Evolutionary conservation across 92 coral and sea anemone species (phyloP).

Genomic region (Pocillopora meandrina): DNA sequence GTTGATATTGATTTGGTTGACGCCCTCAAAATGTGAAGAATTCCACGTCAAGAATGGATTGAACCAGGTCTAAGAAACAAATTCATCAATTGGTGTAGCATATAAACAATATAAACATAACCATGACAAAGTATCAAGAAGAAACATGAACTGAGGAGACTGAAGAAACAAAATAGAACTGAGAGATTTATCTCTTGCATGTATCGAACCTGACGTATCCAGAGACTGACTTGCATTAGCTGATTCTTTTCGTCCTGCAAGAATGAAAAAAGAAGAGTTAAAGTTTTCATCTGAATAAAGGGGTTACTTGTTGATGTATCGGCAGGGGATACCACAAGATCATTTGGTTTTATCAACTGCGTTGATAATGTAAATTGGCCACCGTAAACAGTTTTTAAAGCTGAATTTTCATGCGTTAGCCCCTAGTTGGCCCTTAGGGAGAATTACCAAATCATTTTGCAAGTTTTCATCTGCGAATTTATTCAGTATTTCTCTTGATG

Average conservation of each 20-base stretch:
- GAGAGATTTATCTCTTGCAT: neutral
- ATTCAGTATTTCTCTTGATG: too few relatives aligned
- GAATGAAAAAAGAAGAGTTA: neutral
- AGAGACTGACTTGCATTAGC: conserved; percentile 70
- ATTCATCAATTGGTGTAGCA: neutral
- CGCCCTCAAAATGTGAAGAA: conserved; percentile 59
- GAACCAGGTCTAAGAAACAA: conserved; percentile 60
- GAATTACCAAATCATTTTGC: too few relatives aligned
- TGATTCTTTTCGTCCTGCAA: conserved; percentile 83
- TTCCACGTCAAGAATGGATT: conserved; percentile 76
- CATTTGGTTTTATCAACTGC: too few relatives aligned
- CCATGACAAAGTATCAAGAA: neutral
- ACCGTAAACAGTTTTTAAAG: too few relatives aligned
- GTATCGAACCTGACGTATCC: conserved; percentile 80
- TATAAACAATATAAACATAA: neutral
- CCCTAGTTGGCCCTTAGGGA: too few relatives aligned
- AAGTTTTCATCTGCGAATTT: too few relatives aligned
- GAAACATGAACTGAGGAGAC: neutral
- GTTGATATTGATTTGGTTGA: conserved; percentile 59
- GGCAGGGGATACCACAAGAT: too few relatives aligned
- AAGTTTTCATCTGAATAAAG: neutral
- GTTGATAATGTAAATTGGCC: too few relatives aligned
- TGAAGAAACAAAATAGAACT: neutral
- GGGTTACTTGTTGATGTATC: neutral
- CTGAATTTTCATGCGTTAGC: too few relatives aligned